These are phyloP conservation scores for Sarcophaga peregrina DNA, from an alignment of 1,140 invertebrate genomes.

Conservation along the genomic window DNA sequence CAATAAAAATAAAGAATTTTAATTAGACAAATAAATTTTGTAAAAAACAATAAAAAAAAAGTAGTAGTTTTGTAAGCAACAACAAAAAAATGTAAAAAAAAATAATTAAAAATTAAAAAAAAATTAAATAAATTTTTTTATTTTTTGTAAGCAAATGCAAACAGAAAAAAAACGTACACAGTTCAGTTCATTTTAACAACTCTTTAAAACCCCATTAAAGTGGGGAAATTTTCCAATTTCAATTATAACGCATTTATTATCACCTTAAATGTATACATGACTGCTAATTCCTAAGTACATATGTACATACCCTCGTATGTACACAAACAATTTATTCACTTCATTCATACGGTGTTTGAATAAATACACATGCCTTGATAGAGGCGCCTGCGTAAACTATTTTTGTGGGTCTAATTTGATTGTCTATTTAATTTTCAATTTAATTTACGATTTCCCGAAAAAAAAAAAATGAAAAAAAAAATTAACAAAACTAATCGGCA, in stretches of 20 bases:
- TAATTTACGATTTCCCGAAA: no score
- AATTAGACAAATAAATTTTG: no score
- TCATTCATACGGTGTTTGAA: no score
- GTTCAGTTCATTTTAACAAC: not conserved
- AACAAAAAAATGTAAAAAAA: not conserved
- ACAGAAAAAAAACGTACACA: not conserved
- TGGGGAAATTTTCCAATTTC: slow-evolving; percentile 9
- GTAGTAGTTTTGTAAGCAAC: no score
- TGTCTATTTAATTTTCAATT: no score
- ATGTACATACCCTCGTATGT: not conserved
- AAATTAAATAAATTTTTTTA: not conserved
- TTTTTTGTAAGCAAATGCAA: not conserved
- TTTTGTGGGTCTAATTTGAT: no score
- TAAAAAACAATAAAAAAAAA: not conserved
- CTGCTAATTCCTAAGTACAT: not conserved
- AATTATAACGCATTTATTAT: slow-evolving; percentile 16
- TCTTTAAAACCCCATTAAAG: slow-evolving; percentile 5
- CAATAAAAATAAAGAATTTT: slow-evolving; percentile 2
- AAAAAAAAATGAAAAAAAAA: no score
- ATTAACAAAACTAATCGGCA: not conserved
- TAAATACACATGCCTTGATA: not conserved
- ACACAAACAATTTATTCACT: no score
- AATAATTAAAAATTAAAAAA: no score
- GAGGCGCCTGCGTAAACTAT: not conserved
- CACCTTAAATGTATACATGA: not conserved